Evolutionary conservation across 1,140 invertebrate genomes (phyloP).

Genomic region (Pseudobourletiella spinata): DNA sequence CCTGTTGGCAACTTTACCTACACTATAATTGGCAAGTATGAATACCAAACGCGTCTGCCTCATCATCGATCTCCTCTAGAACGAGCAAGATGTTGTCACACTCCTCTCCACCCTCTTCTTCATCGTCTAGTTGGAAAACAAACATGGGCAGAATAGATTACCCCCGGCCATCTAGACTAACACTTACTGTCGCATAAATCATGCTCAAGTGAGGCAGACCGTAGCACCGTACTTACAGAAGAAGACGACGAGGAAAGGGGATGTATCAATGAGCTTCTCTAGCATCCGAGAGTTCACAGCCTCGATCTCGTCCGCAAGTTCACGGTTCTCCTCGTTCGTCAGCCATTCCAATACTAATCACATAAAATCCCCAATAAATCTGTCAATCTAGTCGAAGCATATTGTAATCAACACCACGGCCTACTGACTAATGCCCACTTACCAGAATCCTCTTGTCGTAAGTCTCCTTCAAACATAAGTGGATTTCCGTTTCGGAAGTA

Average conservation of each 20-base stretch:
- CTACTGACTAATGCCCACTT: too few species aligned
- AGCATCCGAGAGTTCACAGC: constrained; percentile 84
- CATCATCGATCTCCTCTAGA: constrained; percentile 84
- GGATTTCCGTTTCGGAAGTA: constrained; percentile 92
- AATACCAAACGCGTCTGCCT: constrained; percentile 78
- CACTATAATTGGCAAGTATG: too few species aligned
- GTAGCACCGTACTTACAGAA: constrained; percentile 28
- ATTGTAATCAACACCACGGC: too few species aligned
- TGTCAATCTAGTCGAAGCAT: neutral
- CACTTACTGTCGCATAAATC: too few species aligned
- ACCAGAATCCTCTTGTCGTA: constrained; percentile 75
- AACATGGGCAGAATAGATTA: too few species aligned
- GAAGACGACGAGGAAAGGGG: constrained; percentile 63
- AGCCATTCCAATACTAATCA: constrained; percentile 80
- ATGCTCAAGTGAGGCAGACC: too few species aligned
- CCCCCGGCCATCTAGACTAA: too few species aligned
- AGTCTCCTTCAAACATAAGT: constrained; percentile 78
- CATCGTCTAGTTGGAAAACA: constrained; percentile 70
- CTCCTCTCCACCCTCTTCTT: constrained; percentile 67
- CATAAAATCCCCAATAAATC: too few species aligned
- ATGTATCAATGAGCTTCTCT: constrained; percentile 73
- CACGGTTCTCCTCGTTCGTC: constrained; percentile 85
- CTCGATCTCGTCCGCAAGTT: constrained; percentile 80
- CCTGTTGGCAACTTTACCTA: neutral
- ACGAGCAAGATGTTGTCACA: constrained; percentile 79